phyloP scores from a whole-genome alignment of 2,888 invertebrate genomes.

The Brassicogethes aeneus region DNA sequence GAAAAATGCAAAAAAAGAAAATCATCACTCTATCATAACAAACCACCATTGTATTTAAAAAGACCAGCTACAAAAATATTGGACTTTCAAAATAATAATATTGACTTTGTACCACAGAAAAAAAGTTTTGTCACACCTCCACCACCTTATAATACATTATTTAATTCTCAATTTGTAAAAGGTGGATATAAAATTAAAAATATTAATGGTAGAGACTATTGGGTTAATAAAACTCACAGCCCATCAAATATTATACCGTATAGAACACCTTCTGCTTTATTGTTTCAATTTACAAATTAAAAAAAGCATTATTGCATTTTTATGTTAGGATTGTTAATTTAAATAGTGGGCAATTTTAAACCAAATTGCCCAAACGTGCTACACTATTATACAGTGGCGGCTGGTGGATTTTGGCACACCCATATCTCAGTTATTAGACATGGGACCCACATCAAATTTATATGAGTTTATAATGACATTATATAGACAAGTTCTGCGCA shows the following conservation, averaged over 20 bases:
- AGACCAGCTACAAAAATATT: slow-evolving; percentile 14
- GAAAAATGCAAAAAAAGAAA: slow-evolving; percentile 3
- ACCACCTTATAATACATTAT: slow-evolving; percentile 57
- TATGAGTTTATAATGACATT: too few species aligned
- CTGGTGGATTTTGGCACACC: too few species aligned
- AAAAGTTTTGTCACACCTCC: slow-evolving; percentile 41
- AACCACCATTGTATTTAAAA: not conserved
- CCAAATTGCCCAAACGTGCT: too few species aligned
- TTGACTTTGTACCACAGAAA: slow-evolving; percentile 3
- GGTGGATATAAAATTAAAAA: slow-evolving; percentile 43
- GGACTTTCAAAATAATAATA: slow-evolving; percentile 10
- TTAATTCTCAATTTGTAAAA: slow-evolving; percentile 35
- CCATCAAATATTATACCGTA: slow-evolving; percentile 63
- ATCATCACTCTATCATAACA: slow-evolving; percentile 4
- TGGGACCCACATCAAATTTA: too few species aligned
- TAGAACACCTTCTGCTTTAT: slow-evolving; percentile 65
- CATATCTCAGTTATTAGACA: too few species aligned
- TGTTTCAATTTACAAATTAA: slow-evolving; percentile 54
- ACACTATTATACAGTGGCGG: too few species aligned
- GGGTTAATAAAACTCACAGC: slow-evolving; percentile 51
- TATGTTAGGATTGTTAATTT: too few species aligned
- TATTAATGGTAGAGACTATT: slow-evolving; percentile 72
- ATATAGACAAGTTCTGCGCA: too few species aligned
- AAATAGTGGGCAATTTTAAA: too few species aligned
- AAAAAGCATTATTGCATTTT: too few species aligned